Evolutionary conservation across 2,888 invertebrate species (phyloP).

Genomic region (Chymomyza amoena): DNA sequence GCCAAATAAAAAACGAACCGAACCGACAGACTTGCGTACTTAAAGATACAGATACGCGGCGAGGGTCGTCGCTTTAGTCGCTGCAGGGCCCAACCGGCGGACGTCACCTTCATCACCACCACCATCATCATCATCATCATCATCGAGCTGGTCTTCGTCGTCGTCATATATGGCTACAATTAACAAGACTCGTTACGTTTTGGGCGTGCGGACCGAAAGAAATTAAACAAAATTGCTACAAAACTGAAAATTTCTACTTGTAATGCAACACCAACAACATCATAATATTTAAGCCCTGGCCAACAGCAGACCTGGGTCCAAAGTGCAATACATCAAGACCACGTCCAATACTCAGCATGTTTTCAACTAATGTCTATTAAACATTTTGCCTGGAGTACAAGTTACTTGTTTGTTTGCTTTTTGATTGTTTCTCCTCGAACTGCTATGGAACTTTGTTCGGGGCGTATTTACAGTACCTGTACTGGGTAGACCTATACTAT

Average conservation of each 20-base stretch:
- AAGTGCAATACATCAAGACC: not conserved
- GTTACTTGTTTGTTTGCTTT: slow-evolving; percentile 9
- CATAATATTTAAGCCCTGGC: not conserved
- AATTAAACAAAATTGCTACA: slow-evolving; percentile 63
- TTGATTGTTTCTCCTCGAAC: not conserved
- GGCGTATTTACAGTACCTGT: not conserved
- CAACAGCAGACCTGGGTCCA: not conserved
- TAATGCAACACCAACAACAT: slow-evolving; percentile 55
- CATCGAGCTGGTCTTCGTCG: not conserved
- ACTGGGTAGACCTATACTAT: not conserved
- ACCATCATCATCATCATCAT: not conserved
- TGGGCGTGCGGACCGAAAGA: slow-evolving; percentile 56
- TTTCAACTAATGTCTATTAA: slow-evolving; percentile 56
- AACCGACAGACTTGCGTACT: slow-evolving; percentile 18
- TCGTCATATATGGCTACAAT: slow-evolving; percentile 54
- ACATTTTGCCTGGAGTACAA: slow-evolving; percentile 25
- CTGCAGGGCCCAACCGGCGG: not conserved
- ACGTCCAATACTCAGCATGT: slow-evolving; percentile 30
- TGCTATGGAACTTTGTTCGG: not conserved
- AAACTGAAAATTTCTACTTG: slow-evolving; percentile 55
- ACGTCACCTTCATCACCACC: not conserved
- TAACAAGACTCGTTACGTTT: slow-evolving; percentile 64
- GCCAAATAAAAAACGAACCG: slow-evolving; percentile 50
- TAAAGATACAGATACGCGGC: not conserved
- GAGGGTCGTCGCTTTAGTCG: not conserved